These are phyloP conservation scores for Talpa occidentalis DNA, from an alignment of 2,113 vertebrate genomes.

Conservation along the genomic window DNA sequence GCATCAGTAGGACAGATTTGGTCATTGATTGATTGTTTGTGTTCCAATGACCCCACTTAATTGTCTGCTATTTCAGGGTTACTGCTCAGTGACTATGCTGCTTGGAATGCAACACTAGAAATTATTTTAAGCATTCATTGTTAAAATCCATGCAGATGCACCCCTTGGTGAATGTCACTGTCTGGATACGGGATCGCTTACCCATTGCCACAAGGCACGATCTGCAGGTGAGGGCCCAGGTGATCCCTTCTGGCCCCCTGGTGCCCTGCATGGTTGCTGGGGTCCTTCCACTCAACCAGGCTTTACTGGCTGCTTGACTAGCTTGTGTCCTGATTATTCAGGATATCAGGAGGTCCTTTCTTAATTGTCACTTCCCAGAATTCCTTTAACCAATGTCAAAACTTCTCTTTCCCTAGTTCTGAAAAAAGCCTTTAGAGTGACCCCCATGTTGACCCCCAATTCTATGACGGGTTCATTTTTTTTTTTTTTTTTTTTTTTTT, in stretches of 20 bases:
- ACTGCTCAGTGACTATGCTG: background rate
- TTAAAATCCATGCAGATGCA: background rate
- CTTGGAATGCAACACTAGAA: background rate
- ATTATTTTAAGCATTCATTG: background rate
- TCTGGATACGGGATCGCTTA: background rate
- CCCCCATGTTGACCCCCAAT: background rate
- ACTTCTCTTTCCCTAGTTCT: background rate
- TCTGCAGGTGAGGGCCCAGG: background rate
- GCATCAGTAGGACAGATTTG: background rate
- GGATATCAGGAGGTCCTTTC: background rate
- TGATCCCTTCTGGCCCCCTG: background rate
- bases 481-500: no score
- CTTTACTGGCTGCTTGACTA: background rate
- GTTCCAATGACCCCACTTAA: background rate
- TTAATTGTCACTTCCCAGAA: background rate
- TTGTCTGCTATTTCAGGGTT: background rate
- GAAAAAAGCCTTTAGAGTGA: background rate
- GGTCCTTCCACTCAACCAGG: background rate
- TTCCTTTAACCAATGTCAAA: background rate
- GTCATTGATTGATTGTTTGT: background rate
- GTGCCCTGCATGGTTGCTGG: background rate
- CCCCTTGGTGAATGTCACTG: background rate
- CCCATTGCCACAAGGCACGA: background rate
- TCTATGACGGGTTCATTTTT: background rate
- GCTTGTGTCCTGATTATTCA: background rate